phyloP scores from a whole-genome alignment of 1,140 invertebrate species.

The Drosophila truncata region DNA sequence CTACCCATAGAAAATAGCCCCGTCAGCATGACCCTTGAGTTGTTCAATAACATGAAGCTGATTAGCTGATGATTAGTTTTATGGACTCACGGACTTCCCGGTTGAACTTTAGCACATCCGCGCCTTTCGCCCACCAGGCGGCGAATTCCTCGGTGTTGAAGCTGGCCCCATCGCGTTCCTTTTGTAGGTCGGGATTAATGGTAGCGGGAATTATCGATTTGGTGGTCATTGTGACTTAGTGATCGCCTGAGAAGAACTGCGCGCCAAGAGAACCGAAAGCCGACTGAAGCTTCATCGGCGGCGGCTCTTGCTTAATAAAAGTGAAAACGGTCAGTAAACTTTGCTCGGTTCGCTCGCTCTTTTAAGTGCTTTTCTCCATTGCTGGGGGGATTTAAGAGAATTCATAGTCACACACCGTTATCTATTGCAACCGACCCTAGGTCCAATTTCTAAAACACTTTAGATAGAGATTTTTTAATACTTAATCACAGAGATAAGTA shows the following conservation, averaged over 20 bases:
- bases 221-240: slow-evolving; percentile 7
- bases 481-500: background rate
- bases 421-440: background rate
- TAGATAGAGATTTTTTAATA: background rate
- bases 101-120: slow-evolving; percentile 89
- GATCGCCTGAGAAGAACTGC: background rate
- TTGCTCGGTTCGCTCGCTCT: slow-evolving; percentile 15
- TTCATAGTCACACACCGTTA: background rate
- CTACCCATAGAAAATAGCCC: slow-evolving; percentile 24
- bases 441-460: background rate
- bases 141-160: slow-evolving; percentile 92
- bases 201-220: slow-evolving; percentile 44
- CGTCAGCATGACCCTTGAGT: slow-evolving; percentile 45
- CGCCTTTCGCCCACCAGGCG: slow-evolving; percentile 91
- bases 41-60: background rate
- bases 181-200: slow-evolving; percentile 88
- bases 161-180: slow-evolving; percentile 90
- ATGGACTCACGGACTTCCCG: slow-evolving; percentile 65
- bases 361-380: background rate
- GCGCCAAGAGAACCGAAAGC: slow-evolving; percentile 13
- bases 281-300: slow-evolving; percentile 3
- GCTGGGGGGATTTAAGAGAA: background rate
- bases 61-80: slow-evolving; percentile 25
- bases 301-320: slow-evolving; percentile 5
- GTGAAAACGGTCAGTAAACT: slow-evolving; percentile 31